Evolutionary conservation across 2,113 vertebrate species (phyloP).

Genomic region (Gnathonemus echidnorhynchus): DNA sequence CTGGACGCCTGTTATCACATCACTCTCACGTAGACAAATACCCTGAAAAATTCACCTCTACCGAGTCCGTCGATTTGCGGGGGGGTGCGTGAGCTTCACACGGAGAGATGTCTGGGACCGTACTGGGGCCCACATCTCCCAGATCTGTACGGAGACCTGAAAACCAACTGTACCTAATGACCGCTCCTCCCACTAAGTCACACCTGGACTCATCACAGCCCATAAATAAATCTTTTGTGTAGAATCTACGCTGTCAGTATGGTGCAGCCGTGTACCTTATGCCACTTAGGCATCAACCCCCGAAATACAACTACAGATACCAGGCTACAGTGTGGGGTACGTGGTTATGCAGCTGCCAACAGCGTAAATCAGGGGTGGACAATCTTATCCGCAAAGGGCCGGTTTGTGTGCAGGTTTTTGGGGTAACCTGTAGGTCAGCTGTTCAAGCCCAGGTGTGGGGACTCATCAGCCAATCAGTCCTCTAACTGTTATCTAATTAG

Average conservation of each 20-base stretch:
- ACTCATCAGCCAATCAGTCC: neutral
- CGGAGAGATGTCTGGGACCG: neutral
- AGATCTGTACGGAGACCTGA: neutral
- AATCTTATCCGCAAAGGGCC: neutral
- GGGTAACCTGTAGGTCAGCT: neutral
- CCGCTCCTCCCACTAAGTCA: neutral
- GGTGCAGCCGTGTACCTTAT: neutral
- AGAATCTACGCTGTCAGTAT: neutral
- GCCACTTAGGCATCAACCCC: neutral
- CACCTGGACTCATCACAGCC: neutral
- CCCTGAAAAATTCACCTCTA: neutral
- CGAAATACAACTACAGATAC: neutral
- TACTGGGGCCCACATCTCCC: neutral
- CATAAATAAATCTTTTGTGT: neutral
- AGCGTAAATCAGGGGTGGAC: neutral
- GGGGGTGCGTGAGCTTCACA: neutral
- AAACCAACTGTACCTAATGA: neutral
- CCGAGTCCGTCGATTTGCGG: neutral
- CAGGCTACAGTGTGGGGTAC: neutral
- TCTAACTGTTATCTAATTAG: neutral
- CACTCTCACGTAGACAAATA: neutral
- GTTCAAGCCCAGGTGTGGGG: neutral
- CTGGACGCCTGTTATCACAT: too few relatives aligned
- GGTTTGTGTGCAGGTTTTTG: neutral
- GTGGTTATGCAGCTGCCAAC: neutral